Evolutionary conservation across 2,797 vertebrate species (phyloP).

Genomic region (Typhlichthys subterraneus): DNA sequence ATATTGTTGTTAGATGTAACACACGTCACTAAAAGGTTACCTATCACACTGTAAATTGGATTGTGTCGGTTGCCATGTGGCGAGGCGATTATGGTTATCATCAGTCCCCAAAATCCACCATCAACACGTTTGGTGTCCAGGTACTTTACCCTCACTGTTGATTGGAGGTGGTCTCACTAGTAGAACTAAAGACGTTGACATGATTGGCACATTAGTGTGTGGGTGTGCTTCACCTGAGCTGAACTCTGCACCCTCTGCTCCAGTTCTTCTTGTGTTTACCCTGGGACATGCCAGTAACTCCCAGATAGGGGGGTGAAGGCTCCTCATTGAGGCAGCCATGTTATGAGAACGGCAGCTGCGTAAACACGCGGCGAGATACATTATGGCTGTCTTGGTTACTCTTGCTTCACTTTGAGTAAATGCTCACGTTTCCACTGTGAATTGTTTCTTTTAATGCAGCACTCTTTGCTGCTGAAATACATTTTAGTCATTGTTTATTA

Average conservation of each 20-base stretch:
- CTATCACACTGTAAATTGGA: constrained; percentile 50
- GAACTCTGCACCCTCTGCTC: constrained; percentile 30
- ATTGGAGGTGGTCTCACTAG: constrained; percentile 49
- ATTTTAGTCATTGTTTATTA: too few species aligned
- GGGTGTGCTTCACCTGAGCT: constrained; percentile 50
- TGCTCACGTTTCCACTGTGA: too few species aligned
- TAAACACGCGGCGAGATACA: constrained; percentile 50
- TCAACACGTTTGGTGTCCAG: constrained; percentile 35
- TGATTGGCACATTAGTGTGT: constrained; percentile 53
- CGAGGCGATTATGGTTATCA: constrained; percentile 49
- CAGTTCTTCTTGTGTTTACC: constrained; percentile 43
- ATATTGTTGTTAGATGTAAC: too few species aligned
- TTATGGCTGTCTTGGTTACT: constrained; percentile 27
- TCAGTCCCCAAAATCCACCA: constrained; percentile 56
- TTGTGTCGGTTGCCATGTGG: constrained; percentile 64
- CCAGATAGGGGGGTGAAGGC: constrained; percentile 14
- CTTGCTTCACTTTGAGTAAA: too few species aligned
- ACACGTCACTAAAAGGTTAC: constrained; percentile 29
- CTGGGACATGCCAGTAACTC: constrained; percentile 34
- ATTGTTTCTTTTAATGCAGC: too few species aligned
- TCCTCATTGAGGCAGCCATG: constrained; percentile 29
- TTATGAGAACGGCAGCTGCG: constrained; percentile 59
- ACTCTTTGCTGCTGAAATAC: too few species aligned
- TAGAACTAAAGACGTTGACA: constrained; percentile 36
- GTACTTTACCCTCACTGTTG: constrained; percentile 44